These are phyloP conservation scores for Peromyscus eremicus DNA, from an alignment of 2,797 vertebrate genomes.

Conservation along the genomic window DNA sequence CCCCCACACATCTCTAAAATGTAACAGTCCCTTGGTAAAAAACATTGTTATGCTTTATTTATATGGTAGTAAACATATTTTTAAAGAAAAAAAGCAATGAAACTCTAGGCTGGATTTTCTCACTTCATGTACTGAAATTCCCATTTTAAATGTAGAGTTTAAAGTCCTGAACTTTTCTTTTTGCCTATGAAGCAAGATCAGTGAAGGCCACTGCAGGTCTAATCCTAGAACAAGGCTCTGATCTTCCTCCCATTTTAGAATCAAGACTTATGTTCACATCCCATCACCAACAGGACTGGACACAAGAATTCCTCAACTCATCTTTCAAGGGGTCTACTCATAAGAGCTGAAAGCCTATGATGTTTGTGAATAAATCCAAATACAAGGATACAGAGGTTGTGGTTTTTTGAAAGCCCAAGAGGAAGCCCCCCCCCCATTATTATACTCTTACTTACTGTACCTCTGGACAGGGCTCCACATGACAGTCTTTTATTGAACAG, in stretches of 20 bases:
- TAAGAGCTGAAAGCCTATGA: background rate
- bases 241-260: background rate
- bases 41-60: background rate
- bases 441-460: slow-evolving; percentile 86
- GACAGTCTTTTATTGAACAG: slow-evolving; percentile 97
- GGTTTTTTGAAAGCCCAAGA: background rate
- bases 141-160: slow-evolving; percentile 32
- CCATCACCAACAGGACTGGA: background rate
- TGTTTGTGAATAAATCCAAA: background rate
- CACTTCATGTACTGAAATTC: background rate
- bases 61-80: background rate
- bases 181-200: slow-evolving; percentile 22
- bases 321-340: background rate
- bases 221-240: background rate
- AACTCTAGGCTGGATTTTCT: slow-evolving; percentile 10
- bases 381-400: background rate
- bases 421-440: background rate
- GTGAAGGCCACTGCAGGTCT: background rate
- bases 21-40: background rate
- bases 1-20: background rate
- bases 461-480: slow-evolving; percentile 98
- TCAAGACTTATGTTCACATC: background rate
- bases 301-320: background rate
- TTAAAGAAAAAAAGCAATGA: background rate
- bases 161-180: background rate